Evolutionary conservation across 2,888 invertebrate species (phyloP), one percentile per base, ranked within the genome.

Genomic region (Asteroscopus sphinx): DNA sequence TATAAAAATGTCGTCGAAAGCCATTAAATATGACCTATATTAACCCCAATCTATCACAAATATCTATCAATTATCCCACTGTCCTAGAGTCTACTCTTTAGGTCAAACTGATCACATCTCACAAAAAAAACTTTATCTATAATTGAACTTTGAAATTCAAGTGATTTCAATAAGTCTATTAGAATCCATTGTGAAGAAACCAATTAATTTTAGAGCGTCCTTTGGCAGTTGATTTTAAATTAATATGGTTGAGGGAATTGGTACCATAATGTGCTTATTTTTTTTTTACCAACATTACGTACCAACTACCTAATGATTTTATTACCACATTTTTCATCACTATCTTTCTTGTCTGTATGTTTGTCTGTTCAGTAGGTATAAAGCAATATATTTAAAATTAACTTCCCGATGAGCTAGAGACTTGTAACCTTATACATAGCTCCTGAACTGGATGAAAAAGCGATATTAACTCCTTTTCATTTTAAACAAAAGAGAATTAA

Each of bases 131-230:
- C 25, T 28, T 36, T 36, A 32, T 59, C 21, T 9, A 25, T 25
- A 45, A 70, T 64, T 47, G 39, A 60, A 54, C 26, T 51, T 54
- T 12, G 32, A 54, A 60, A 17, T 45, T 32, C 41, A 26, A 67
- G 63, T 36, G 46, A 45, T 60, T 73, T 57, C 53, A 45, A 68
- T 64, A 68, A 64, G 32, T 52, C 33, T 35, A 45, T 46, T 41
- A 16, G 26, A 54, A 42, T 57, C 51, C 41, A 40, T 44, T 61
- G 52, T 47, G 33, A 67, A 54, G 51, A 54, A 59, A 45, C n/a
- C 56, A 51, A 70, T 64, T 64, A 53, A 57, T 68, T 68, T 13
- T 13, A 58, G 37, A 16, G 36, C 28, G 49, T 16, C 41, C 25
- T 58, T 51, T 55, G 30, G 2, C 35, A 30, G 8, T 28, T 11